Conservation (phyloP, 2,888 invertebrate species). For the Sepioteuthis lessoniana region DNA sequence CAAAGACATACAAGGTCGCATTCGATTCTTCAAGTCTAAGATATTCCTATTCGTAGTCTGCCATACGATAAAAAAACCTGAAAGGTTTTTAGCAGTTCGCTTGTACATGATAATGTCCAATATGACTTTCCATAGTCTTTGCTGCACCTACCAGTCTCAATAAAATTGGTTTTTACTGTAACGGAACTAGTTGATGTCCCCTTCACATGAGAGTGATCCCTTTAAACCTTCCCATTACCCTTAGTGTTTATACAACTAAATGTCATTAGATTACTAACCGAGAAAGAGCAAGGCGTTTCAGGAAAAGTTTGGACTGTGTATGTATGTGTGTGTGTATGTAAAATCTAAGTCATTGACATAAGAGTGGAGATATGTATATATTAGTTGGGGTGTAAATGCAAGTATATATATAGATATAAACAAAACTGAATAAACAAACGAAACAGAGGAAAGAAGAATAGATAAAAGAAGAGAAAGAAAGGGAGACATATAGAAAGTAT, state of each 20-base stretch:
- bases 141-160: neutral
- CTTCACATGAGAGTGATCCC: neutral
- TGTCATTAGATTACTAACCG: conserved; percentile 12
- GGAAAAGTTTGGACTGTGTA: neutral
- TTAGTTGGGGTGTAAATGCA: neutral
- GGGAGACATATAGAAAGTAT: neutral
- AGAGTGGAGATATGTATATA: no score
- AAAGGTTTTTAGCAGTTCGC: neutral
- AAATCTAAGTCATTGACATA: no score
- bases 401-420: neutral
- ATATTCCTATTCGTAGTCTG: no score
- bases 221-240: conserved; percentile 33
- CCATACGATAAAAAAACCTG: no score
- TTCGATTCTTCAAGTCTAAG: no score
- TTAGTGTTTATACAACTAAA: conserved; percentile 33
- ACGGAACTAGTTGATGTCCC: conserved; percentile 33
- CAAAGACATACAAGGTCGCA: no score
- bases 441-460: neutral
- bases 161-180: neutral
- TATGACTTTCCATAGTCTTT: neutral
- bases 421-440: neutral
- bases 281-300: neutral
- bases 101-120: neutral
- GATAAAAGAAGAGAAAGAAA: neutral
- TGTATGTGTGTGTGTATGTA: neutral